Base-by-base conservation (phyloP, 1,140 invertebrate genomes). In the Tetramorium simillimum region DNA sequence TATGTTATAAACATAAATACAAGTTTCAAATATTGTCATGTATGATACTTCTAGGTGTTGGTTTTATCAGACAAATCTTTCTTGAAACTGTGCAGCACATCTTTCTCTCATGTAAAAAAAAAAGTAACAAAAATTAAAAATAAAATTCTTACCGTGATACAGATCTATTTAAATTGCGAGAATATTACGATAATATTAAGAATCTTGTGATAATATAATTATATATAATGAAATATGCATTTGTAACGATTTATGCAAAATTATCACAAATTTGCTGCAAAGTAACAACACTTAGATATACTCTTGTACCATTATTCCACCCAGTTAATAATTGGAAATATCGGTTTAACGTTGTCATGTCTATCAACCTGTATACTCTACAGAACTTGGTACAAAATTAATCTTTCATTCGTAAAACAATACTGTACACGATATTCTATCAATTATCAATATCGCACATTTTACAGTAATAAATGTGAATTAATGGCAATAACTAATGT, bases 181-280 rank as follows among this genome's bases (percentile, higher is more conserved):
- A 80, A 80, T 3, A 18, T 67, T 24, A 73, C 49, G 46, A 53
- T 7, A 58, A 33, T 24, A 14, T 37, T 75, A 10, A 73, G 3
- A 46, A 37, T 58, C 5, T 82, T 12, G 40, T 46, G 24, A 73
- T 37, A 58, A 62, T 21, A 21, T 62, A 43, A 10, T 69, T 81
- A 7, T 60, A 21, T 2, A 60, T 24, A 28, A 28, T 77, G 9
- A 24, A 49, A 40, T 73, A 60, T 56, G 24, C 53, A 72, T 80
- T 53, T 21, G 12, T 76, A 28, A 69, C 37, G 56, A 51, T 18
- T 63, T 58, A 81, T 86, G 49, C 58, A 89, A 69, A 73, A 86
- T 72, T 80, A 86, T 87, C 80, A 87, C n/a, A 72, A 87, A 65
- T 86, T 9, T 82, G 24, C 9, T 86, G 46, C 56, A 89, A 53